Conservation (phyloP, 1,140 invertebrate genomes). For the Sinonovacula constricta region DNA sequence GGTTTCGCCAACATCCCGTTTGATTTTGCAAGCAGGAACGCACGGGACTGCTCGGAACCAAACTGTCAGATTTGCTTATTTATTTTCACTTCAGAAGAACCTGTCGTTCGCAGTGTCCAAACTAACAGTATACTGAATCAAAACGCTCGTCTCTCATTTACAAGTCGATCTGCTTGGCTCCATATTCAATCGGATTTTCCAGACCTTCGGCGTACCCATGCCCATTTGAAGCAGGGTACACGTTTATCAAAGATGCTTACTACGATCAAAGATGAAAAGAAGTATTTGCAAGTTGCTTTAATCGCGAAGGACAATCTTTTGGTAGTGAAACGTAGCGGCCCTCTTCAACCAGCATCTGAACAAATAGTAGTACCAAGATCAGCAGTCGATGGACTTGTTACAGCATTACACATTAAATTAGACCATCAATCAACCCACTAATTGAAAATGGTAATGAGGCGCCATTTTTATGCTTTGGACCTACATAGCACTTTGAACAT, state of each 20-base stretch:
- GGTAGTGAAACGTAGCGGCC: background rate
- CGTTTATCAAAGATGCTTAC: slow-evolving; percentile 33
- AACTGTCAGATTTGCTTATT: slow-evolving; percentile 51
- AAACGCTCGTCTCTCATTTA: slow-evolving; percentile 20
- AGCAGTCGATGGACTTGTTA: slow-evolving; percentile 19
- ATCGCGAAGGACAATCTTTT: slow-evolving; percentile 10
- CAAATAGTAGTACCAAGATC: background rate
- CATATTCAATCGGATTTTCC: slow-evolving; percentile 38
- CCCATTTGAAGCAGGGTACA: slow-evolving; percentile 55
- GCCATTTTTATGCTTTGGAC: slow-evolving; percentile 5
- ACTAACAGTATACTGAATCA: no score
- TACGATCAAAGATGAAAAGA: slow-evolving; percentile 51
- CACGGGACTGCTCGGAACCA: slow-evolving; percentile 7
- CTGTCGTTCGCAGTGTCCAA: slow-evolving; percentile 11
- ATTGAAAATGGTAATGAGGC: background rate
- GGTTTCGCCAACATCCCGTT: slow-evolving; percentile 41
- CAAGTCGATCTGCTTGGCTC: slow-evolving; percentile 37
- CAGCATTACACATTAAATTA: slow-evolving; percentile 49
- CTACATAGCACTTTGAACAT: background rate
- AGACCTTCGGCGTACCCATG: slow-evolving; percentile 42
- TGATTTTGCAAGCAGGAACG: slow-evolving; percentile 54
- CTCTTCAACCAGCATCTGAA: slow-evolving; percentile 17
- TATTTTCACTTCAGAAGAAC: slow-evolving; percentile 10
- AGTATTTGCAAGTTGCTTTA: slow-evolving; percentile 21
- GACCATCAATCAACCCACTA: slow-evolving; percentile 2